phyloP scores from a whole-genome alignment of 2,113 vertebrate species.

The Notarius quadriscutis region DNA sequence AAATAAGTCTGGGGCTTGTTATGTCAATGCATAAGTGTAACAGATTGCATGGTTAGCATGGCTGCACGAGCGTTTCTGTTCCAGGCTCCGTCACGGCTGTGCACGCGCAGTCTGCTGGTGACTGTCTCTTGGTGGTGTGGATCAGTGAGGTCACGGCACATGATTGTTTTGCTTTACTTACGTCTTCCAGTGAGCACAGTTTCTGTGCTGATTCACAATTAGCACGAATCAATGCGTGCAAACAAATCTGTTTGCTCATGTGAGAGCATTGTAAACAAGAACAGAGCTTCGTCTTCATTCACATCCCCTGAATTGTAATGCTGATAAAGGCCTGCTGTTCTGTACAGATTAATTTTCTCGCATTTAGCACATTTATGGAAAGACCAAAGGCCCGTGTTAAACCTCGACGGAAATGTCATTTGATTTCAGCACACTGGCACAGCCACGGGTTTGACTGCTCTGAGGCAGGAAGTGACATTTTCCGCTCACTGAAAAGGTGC shows the following conservation, averaged over 20 bases:
- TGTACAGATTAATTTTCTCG: conserved; percentile 42
- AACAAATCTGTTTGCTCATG: neutral
- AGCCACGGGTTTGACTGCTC: neutral
- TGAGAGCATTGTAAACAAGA: conserved; percentile 18
- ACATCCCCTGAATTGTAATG: neutral
- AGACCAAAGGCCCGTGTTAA: conserved; percentile 39
- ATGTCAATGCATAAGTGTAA: conserved; percentile 58
- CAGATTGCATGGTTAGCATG: conserved; percentile 51
- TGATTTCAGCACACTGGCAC: neutral
- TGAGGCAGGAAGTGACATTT: conserved; percentile 24
- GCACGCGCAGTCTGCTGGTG: neutral
- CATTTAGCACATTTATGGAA: conserved; percentile 53
- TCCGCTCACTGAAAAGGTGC: conserved; percentile 19
- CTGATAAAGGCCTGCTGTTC: neutral
- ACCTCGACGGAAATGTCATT: conserved; percentile 41
- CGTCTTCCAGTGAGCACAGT: neutral
- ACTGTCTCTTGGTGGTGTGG: neutral
- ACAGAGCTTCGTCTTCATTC: neutral
- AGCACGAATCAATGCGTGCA: conserved; percentile 9
- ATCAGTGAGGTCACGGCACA: conserved; percentile 1
- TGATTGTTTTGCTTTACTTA: neutral
- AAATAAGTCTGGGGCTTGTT: conserved; percentile 68
- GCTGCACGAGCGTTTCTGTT: conserved; percentile 22
- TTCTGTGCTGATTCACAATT: conserved; percentile 7
- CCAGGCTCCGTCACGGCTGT: neutral